Base-by-base conservation (phyloP, 30 jellyfish, hydroid and myxozoan genomes). In the Aurelia aurita complex sp. Pacific region DNA sequence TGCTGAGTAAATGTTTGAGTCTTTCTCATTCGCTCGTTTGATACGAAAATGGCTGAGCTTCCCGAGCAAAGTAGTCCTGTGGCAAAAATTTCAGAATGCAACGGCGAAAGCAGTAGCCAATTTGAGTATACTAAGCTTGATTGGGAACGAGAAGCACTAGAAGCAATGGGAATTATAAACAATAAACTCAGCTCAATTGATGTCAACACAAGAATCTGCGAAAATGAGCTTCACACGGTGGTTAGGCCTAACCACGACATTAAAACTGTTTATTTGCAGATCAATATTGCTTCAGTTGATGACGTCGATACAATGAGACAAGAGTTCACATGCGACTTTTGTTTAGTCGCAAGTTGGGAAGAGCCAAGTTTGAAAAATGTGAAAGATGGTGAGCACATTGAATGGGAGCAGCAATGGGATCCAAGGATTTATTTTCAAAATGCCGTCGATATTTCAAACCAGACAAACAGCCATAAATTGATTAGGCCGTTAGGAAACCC, bases 401-500 rank as follows among this genome's bases (percentile, higher is more conserved):
- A 77, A 23, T 90, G 97, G 97, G 89, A 83, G 34, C 66, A 74
- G 53, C 54, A 69, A 50, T 90, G 97, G 97, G 88, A 90, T 63
- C 97, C 97, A 35, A 83, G 97, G 59, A 70, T 90, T 8, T 83
- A 76, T 67, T 90, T 90, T 69, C 97, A 92, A 77, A 90, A 90
- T 69, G 97, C 95, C 1, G 94, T 90, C 32, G 95, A 90, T 53
- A 73, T 90, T 11, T 59, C 34, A 40, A 90, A 76, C 36, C 55
- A 86, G 33, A 67, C 89, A 19, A 80, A 76, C 62, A 80, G 76
- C 52, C 63, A 72, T n/a, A 80, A 51, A 52, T 59, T 80, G 36
- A 50, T 80, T 11, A 70, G 79, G 66, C 89, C 89, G 4, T 42
- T 66, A 5, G 89, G 78, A 64, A 90, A 90, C 51, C 89, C 89